Percentiles rank a stretch among this genome's conserved stretches.
These are phyloP conservation scores for Plodia interpunctella DNA, from an alignment of 1,140 invertebrate species.

Conservation along the genomic window DNA sequence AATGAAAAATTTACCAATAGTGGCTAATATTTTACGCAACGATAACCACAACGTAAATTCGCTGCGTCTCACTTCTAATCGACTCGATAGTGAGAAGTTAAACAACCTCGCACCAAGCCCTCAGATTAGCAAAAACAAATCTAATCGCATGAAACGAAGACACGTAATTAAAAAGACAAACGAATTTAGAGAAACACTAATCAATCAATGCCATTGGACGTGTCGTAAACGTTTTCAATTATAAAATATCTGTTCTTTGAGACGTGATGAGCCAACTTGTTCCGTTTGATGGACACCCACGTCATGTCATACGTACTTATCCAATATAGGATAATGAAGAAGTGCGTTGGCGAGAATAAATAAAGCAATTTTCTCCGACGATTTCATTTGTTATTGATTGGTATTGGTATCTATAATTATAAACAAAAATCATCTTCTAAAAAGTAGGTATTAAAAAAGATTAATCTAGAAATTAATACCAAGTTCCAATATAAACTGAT, in stretches of 20 bases:
- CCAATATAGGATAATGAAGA: constrained; percentile 22
- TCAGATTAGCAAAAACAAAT: neutral
- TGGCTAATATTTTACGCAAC: no score
- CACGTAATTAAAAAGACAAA: constrained; percentile 24
- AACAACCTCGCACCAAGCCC: neutral
- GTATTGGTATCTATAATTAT: no score
- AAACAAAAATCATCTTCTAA: no score
- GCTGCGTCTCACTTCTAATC: no score
- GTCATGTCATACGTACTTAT: constrained; percentile 21
- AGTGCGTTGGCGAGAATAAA: constrained; percentile 42
- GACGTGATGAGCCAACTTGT: constrained; percentile 57
- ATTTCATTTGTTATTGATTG: neutral
- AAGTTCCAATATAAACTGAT: no score
- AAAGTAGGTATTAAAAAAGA: no score
- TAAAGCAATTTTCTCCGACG: constrained; percentile 30
- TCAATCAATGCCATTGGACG: constrained; percentile 49
- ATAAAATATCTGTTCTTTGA: constrained; percentile 36
- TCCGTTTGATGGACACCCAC: constrained; percentile 55
- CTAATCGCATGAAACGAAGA: constrained; percentile 5
- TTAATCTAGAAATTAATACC: no score
- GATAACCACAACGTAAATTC: no score
- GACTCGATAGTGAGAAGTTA: no score
- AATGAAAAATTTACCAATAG: no score
- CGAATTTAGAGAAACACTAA: constrained; percentile 26
- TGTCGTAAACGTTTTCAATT: constrained; percentile 57